Evolutionary conservation across 2,888 invertebrate genomes (phyloP), one percentile per base, ranked within the genome.

Genomic region (Xestoiulus laeticollis): DNA sequence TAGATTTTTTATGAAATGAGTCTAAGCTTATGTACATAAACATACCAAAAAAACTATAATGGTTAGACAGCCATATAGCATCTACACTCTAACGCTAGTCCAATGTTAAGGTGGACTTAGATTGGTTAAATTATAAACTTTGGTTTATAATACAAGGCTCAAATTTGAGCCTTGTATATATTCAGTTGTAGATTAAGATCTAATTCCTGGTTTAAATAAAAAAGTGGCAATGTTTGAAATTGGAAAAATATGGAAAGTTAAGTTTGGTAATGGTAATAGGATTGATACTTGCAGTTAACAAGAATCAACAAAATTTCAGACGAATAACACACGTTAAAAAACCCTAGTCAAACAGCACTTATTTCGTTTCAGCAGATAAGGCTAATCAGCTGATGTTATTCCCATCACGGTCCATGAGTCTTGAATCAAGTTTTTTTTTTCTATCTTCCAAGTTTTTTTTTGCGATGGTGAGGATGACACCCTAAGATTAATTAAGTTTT

Each of bases 401-500:
- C 30, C 16, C 78, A 78, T 78, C 78, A 78, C 78, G 30, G 78
- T 30, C 30, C 78, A 78, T 78, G 16, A 78, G 78, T 12, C 30
- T 78, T 12, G 68, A 68, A 68, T 68, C 68, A 12, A 22, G 26
- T n/a, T n/a, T 22, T 8, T 22, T 12, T 68, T 26, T 8, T 68
- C 26, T 68, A 12, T 68, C 26, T 26, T 26, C 59, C 0, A 10
- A 0, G 68, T 68, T 68, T n/a, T n/a, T n/a, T n/a, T 16, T 30
- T 78, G 30, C 0, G 78, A 30, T 78, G 78, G 78, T 16, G 30
- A 30, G 14, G 78, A 16, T 78, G 30, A 78, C 78, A 78, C 30
- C 16, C 78, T 16, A 78, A 78, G 30, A 78, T 78, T 78, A 78
- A 78, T 78, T 78, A 30, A 78, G 78, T 78, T 78, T 16, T 32